Evolutionary conservation across 2,797 vertebrate genomes (phyloP).

Genomic region (Eupleurogrammus muticus): DNA sequence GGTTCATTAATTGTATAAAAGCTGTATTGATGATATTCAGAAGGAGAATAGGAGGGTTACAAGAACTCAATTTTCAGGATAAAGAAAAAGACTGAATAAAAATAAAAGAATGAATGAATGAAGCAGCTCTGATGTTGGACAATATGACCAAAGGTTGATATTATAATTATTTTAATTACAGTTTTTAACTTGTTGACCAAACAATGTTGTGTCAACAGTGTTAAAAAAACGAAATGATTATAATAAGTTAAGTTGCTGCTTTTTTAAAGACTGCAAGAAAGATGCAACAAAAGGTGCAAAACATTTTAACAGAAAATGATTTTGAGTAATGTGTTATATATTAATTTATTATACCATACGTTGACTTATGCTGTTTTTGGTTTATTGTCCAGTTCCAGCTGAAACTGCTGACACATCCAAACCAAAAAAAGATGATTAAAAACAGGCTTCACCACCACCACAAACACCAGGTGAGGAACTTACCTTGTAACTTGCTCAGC

Average conservation of each 20-base stretch:
- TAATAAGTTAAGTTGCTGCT: background rate
- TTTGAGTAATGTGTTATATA: too few species aligned
- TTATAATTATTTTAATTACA: background rate
- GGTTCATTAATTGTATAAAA: conserved; percentile 32
- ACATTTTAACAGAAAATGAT: too few species aligned
- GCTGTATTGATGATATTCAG: conserved; percentile 28
- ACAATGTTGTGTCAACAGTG: too few species aligned
- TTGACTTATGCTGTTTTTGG: background rate
- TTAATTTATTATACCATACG: too few species aligned
- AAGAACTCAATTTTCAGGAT: conserved; percentile 16
- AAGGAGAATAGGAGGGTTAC: conserved; percentile 12
- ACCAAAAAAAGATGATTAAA: conserved; percentile 27
- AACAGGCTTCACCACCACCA: conserved; percentile 33
- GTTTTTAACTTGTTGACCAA: background rate
- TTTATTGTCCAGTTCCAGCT: conserved; percentile 56
- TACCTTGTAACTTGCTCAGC: conserved; percentile 85
- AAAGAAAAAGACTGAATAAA: conserved; percentile 10
- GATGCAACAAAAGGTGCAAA: too few species aligned
- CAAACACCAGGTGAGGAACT: conserved; percentile 71
- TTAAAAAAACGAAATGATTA: background rate
- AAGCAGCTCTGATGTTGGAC: conserved; percentile 44
- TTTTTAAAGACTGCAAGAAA: too few species aligned
- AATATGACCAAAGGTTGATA: conserved; percentile 46
- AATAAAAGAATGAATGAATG: conserved; percentile 38
- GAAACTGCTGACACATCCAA: conserved; percentile 34